Evolutionary conservation across 2,113 vertebrate species (phyloP), one percentile per base, ranked within the genome.

Genomic region (Rhagologus leucostigma): DNA sequence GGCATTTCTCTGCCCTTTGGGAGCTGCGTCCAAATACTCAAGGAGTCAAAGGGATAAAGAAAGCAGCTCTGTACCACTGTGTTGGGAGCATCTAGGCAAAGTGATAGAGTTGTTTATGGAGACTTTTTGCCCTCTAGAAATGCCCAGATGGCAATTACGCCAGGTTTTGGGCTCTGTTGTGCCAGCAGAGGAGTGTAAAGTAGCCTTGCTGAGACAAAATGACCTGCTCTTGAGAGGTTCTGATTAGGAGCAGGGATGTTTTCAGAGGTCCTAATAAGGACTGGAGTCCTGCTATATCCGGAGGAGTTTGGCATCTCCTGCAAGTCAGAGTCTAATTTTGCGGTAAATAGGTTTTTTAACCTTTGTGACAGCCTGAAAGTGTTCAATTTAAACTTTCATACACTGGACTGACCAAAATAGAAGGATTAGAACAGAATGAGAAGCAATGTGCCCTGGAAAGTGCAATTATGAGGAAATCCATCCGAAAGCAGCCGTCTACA

Each of bases 311-410:
- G 42, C 24, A 32, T 83, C 78, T 91, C 70, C 60, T 65, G 20
- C 75, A 86, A 94, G 59, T 77, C 55, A 63, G 84, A 95, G 82
- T 77, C 55, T 94, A 76, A 91, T 93, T 94, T 75, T n/a, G 82
- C 63, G 47, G 47, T 84, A 91, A 94, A 95, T 94, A 91, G 81
- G 14, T 75, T 93, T 94, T 94, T 85, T 93, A 94, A 91, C 87
- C 75, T 96, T 93, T 92, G 78, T 88, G 67, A 41, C 42, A 84
- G 70, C 30, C 82, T 93, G 67, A 93, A 95, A 96, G 64, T 55
- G 18, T 84, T 94, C 26, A 17, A 44, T 92, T 91, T 91, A 65
- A 71, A 69, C 50, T 91, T 91, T 80, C 4, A 9, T 74, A 44
- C 30, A 67, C 24, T 67, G 52, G 26, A 18, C 52, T 88, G 84